Evolutionary conservation across 2,113 vertebrate species (phyloP), one percentile per base, ranked within the genome.

Genomic region (Podiceps cristatus): DNA sequence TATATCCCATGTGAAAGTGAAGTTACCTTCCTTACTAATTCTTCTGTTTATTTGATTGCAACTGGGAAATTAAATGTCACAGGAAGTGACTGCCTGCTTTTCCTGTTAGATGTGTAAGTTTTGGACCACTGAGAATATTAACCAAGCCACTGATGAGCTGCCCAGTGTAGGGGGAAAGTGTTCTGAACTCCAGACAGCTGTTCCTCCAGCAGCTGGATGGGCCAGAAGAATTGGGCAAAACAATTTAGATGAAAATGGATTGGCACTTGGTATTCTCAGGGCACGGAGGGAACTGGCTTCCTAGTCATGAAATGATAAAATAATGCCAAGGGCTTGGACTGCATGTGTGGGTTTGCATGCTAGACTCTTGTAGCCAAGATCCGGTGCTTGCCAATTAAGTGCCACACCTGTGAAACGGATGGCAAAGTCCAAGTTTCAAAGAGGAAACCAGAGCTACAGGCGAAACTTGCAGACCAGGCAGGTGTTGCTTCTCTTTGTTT

Each of bases 381-480:
- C 37, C 7, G 5, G 31, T 74, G 50, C 45, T 90, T 88, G 75
- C 31, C 71, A 74, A 0, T 74, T 45, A 63, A 63, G 68, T 47
- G 78, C 68, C 80, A 93, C 91, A 75, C 89, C 92, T 80, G 63
- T 31, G 8, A 87, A 78, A 81, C 52, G 27, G 59, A 49, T 81
- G 16, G 9, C 91, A 81, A 96, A 91, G 93, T 95, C 56, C 76
- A 94, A 35, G 47, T 91, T 89, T 94, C 84, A 71, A 74, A 85
- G 47, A 74, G 73, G 92, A 94, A 93, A 74, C 42, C 31, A 84
- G 37, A 25, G 42, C 71, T 78, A 28, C 52, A 58, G 18, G 64
- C 0, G 0, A 91, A 89, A 91, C 77, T 58, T 67, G 77, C 35
- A 12, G 9, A 53, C 9, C n/a, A 58, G 37, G n/a, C 72, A 86